These are phyloP conservation scores for Vulpes lagopus DNA, from an alignment of 2,113 vertebrate genomes.

Conservation along the genomic window DNA sequence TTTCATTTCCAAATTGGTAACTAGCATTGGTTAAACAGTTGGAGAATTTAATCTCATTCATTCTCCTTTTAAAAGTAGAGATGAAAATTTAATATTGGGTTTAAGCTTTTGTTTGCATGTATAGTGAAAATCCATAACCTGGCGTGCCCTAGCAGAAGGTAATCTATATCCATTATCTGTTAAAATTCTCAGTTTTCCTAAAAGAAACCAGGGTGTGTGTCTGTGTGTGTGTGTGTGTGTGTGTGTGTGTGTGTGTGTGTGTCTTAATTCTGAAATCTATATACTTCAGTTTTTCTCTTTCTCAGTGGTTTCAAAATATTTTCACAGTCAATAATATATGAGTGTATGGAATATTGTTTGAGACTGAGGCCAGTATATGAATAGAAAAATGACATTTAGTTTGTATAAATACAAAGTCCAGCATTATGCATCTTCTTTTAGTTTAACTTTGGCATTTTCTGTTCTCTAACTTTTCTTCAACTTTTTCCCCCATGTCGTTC, in stretches of 20 bases:
- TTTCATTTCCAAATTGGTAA: neutral
- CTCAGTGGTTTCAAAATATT: neutral
- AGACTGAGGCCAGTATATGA: neutral
- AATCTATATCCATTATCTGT: neutral
- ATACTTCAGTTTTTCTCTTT: neutral
- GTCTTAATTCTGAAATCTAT: neutral
- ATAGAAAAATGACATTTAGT: neutral
- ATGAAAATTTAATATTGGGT: neutral
- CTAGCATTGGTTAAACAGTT: neutral
- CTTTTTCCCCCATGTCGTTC: neutral
- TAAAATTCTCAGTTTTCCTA: neutral
- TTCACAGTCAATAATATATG: neutral
- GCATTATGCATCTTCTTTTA: neutral
- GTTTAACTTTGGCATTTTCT: neutral
- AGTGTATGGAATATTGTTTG: neutral
- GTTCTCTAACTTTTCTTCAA: neutral
- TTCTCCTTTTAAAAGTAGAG: slow-evolving; percentile 45
- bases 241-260: neutral
- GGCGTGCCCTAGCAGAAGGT: neutral
- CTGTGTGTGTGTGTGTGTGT: neutral
- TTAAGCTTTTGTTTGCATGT: neutral
- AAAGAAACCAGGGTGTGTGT: neutral
- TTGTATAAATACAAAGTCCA: neutral
- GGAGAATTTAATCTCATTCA: neutral
- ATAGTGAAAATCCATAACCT: neutral